These are phyloP conservation scores for Ommatoiulus sabulosus DNA, from an alignment of 2,888 invertebrate species.

Conservation along the genomic window DNA sequence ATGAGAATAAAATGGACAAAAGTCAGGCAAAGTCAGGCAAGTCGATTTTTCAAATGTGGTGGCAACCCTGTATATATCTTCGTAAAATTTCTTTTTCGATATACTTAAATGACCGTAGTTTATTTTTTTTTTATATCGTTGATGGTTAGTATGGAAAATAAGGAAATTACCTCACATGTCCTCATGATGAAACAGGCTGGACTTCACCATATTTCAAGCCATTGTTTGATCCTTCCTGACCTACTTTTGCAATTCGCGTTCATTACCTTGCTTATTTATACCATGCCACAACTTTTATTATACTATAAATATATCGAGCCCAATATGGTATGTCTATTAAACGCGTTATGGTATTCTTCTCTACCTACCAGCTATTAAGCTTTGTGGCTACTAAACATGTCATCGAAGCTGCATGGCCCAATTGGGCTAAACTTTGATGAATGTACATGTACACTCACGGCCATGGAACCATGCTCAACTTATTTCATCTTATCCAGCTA, in stretches of 20 bases:
- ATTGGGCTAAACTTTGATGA: not conserved
- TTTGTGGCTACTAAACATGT: not conserved
- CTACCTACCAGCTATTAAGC: not conserved
- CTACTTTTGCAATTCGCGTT: not conserved
- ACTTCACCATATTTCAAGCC: no score
- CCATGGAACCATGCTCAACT: not conserved
- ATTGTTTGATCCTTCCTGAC: not conserved
- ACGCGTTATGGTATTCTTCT: not conserved
- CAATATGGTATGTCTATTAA: constrained; percentile 14
- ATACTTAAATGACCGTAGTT: no score
- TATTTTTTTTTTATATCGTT: no score
- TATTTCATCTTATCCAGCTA: not conserved
- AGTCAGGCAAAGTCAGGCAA: no score
- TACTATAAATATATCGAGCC: constrained; percentile 5
- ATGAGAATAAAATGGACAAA: no score
- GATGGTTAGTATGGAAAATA: no score
- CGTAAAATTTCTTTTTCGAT: no score
- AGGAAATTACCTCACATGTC: no score
- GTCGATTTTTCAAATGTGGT: no score
- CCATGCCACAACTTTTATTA: not conserved
- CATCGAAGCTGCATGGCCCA: not conserved
- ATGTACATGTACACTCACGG: not conserved
- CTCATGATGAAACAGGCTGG: no score
- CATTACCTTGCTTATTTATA: constrained; percentile 15
- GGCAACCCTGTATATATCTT: no score